phyloP scores from a whole-genome alignment of 2,888 invertebrate species.

The Cremastobaeus sp. region DNA sequence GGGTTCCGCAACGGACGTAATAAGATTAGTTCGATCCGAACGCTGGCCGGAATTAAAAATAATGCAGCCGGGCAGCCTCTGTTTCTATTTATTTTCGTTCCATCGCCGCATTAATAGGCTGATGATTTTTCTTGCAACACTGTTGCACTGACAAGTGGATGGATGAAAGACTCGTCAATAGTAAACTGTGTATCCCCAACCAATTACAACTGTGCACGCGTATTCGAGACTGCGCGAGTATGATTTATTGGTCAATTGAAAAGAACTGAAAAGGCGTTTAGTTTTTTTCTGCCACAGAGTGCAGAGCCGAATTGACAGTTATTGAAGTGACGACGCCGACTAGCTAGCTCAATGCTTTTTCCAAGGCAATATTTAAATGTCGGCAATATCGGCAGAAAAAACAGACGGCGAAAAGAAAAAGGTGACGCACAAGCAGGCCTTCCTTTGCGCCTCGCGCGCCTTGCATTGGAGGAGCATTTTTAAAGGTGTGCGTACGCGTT shows the following conservation, averaged over 20 bases:
- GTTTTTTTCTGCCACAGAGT: no score
- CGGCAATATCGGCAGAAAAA: not conserved
- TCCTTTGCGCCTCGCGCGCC: conserved; percentile 8
- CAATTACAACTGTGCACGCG: no score
- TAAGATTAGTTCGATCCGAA: conserved; percentile 19
- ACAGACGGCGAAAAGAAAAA: not conserved
- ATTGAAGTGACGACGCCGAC: not conserved
- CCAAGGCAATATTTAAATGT: not conserved
- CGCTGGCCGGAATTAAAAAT: conserved; percentile 13
- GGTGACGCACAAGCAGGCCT: conserved; percentile 10
- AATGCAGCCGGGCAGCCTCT: conserved; percentile 3
- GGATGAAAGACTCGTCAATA: no score
- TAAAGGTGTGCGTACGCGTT: conserved; percentile 22
- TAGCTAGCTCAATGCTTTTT: not conserved
- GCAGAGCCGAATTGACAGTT: not conserved
- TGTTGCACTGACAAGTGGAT: no score
- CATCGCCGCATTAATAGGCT: not conserved
- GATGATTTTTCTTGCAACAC: no score
- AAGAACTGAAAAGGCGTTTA: no score
- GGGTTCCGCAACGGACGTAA: conserved; percentile 25
- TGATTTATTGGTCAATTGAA: no score
- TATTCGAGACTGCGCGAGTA: no score
- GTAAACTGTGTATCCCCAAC: no score
- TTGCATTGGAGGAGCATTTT: conserved; percentile 47
- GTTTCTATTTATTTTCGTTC: conserved; percentile 24